Evolutionary conservation across 2,113 vertebrate genomes (phyloP).

Genomic region (Carollia perspicillata): DNA sequence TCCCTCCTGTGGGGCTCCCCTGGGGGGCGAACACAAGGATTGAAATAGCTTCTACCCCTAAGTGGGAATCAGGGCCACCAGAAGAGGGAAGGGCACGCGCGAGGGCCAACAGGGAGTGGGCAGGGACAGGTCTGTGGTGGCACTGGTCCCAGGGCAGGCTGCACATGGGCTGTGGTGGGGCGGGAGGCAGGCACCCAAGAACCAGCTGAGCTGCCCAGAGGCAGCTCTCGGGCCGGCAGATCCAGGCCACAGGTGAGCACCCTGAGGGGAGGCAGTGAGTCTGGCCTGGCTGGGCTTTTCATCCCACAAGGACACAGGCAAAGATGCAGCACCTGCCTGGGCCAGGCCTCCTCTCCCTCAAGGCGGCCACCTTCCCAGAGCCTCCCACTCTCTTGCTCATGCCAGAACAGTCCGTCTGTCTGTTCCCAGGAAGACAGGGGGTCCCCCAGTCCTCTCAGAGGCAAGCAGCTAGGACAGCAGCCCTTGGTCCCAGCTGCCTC

Average conservation of each 20-base stretch:
- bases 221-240: not conserved
- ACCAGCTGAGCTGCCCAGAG: not conserved
- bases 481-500: not conserved
- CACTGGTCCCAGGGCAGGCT: not conserved
- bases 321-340: not conserved
- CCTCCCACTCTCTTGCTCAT: not conserved
- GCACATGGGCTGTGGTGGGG: accelerated
- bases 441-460: accelerated
- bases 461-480: accelerated
- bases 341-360: not conserved
- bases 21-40: not conserved
- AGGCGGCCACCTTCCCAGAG: not conserved
- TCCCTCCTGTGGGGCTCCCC: not conserved
- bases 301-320: no score
- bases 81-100: not conserved
- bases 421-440: not conserved
- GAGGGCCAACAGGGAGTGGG: not conserved
- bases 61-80: not conserved
- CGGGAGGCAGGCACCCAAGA: not conserved
- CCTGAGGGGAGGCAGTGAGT: accelerated
- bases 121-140: not conserved
- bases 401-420: not conserved
- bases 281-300: not conserved
- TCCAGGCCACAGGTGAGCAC: not conserved
- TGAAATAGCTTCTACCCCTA: not conserved